These are phyloP conservation scores for Anas georgica DNA, from an alignment of 2,797 vertebrate species.

Conservation along the genomic window DNA sequence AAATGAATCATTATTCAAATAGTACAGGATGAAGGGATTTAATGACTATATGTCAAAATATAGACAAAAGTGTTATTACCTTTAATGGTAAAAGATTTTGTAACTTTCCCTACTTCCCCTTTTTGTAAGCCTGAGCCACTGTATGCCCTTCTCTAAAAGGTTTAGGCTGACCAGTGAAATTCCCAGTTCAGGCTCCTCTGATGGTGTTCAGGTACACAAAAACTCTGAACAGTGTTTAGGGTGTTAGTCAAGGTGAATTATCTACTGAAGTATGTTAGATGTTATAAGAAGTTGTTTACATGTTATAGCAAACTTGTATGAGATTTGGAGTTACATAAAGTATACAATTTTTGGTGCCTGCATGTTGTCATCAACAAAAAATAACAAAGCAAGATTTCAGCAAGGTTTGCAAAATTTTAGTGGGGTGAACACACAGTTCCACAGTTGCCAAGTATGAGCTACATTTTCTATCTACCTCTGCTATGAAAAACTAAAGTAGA, in stretches of 20 bases:
- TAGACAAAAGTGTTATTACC: not conserved
- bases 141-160: not conserved
- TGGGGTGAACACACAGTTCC: too few species aligned
- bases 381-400: not conserved
- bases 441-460: not conserved
- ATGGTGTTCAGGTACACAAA: not conserved
- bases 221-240: not conserved
- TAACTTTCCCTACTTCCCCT: not conserved
- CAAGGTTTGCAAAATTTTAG: not conserved
- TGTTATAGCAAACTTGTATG: not conserved
- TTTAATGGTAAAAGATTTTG: not conserved
- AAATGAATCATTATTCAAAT: not conserved
- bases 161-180: not conserved
- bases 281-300: not conserved
- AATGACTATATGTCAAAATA: not conserved
- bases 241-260: not conserved
- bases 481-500: not conserved
- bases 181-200: not conserved
- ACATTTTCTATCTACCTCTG: not conserved
- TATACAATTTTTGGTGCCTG: not conserved
- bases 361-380: not conserved
- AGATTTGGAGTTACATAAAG: not conserved
- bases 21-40: not conserved
- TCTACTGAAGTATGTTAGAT: not conserved
- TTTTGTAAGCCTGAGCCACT: not conserved